Evolutionary conservation across 2,113 vertebrate genomes (phyloP).

Genomic region (Vidua chalybeata): DNA sequence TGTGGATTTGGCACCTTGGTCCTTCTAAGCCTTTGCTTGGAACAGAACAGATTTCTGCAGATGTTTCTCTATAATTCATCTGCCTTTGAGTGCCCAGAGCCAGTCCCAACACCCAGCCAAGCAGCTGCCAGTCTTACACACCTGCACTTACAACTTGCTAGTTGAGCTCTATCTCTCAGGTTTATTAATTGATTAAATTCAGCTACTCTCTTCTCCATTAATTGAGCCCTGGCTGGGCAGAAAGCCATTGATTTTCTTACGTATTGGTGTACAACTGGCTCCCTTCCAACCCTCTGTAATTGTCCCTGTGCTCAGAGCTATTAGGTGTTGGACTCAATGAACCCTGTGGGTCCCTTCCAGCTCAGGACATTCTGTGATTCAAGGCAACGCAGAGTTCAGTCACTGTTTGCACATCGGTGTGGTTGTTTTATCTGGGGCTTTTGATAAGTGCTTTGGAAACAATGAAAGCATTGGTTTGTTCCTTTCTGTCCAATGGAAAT

Average conservation of each 20-base stretch:
- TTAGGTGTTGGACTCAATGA: neutral
- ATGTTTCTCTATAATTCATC: neutral
- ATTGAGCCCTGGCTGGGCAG: neutral
- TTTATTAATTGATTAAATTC: neutral
- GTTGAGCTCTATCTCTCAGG: neutral
- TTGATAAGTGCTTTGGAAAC: neutral
- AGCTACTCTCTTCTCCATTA: neutral
- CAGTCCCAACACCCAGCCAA: neutral
- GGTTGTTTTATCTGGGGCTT: neutral
- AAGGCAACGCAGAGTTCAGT: neutral
- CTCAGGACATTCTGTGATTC: neutral
- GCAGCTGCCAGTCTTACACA: neutral
- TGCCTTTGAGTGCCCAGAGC: neutral
- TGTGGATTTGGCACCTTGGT: neutral
- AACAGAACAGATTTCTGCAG: neutral
- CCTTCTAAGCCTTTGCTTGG: neutral
- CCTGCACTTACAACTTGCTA: neutral
- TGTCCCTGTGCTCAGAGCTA: neutral
- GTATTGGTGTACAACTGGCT: neutral
- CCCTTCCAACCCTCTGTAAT: neutral
- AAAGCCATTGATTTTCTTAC: neutral
- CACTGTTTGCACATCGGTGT: neutral
- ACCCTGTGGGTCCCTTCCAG: neutral
- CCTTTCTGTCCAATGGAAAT: neutral
- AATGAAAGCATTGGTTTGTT: neutral